These are phyloP conservation scores for Acanthisitta chloris DNA, from an alignment of 2,113 vertebrate genomes.

Conservation along the genomic window DNA sequence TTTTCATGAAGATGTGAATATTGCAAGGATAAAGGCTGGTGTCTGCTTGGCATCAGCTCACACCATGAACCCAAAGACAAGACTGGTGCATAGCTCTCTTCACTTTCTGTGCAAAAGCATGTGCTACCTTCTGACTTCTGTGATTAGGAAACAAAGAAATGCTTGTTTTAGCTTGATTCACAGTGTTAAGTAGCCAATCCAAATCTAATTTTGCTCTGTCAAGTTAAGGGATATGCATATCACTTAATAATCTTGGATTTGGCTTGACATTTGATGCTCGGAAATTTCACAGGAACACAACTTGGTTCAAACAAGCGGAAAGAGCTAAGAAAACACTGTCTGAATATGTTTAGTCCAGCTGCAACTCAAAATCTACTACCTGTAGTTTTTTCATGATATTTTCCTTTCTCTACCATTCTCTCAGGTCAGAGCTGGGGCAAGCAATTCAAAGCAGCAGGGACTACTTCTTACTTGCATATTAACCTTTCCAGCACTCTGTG, in stretches of 20 bases:
- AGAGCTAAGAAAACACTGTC: not conserved
- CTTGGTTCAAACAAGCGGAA: not conserved
- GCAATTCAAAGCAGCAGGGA: not conserved
- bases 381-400: not conserved
- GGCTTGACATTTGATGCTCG: not conserved
- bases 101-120: not conserved
- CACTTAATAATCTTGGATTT: not conserved
- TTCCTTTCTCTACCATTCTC: not conserved
- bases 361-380: constrained; percentile 5
- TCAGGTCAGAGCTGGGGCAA: not conserved
- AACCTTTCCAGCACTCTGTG: not conserved
- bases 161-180: not conserved
- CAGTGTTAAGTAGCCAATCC: not conserved
- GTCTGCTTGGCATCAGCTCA: not conserved
- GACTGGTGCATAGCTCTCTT: not conserved
- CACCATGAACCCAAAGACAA: not conserved
- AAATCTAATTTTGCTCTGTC: not conserved
- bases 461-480: not conserved
- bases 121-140: not conserved
- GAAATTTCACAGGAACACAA: not conserved
- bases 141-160: not conserved
- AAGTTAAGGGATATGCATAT: not conserved
- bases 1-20: not conserved
- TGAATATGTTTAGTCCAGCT: not conserved
- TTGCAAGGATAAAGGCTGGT: not conserved